These are phyloP conservation scores for Egretta garzetta DNA, from an alignment of 2,113 vertebrate species.

Conservation along the genomic window DNA sequence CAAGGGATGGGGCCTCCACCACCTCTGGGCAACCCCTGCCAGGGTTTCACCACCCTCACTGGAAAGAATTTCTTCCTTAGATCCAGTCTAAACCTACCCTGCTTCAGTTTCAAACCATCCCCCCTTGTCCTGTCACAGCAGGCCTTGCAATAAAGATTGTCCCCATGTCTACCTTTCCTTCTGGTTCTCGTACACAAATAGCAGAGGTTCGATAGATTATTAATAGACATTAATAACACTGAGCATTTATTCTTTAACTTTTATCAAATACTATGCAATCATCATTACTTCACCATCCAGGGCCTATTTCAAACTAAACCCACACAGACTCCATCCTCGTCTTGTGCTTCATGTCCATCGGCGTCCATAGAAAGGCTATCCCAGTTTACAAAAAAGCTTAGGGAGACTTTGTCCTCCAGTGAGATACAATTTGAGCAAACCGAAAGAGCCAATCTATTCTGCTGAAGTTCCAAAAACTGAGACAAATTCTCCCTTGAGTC, in stretches of 20 bases:
- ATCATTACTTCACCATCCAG: not conserved
- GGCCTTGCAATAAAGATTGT: too few species aligned
- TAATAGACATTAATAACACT: not conserved
- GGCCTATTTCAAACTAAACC: not conserved
- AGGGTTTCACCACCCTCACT: too few species aligned
- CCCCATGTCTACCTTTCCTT: not conserved
- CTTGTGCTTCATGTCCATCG: not conserved
- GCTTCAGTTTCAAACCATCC: too few species aligned
- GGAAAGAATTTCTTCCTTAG: too few species aligned
- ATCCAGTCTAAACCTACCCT: too few species aligned
- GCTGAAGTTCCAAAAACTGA: not conserved
- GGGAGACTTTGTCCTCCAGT: not conserved
- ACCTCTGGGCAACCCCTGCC: too few species aligned
- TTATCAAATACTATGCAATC: not conserved
- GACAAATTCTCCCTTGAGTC: not conserved
- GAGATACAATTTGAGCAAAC: not conserved
- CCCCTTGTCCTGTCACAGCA: too few species aligned
- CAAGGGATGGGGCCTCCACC: too few species aligned
- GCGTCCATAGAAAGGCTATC: not conserved
- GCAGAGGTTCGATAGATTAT: not conserved
- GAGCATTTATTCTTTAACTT: not conserved
- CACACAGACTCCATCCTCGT: not conserved
- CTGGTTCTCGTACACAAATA: not conserved
- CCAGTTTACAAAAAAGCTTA: not conserved
- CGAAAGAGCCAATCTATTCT: not conserved